Evolutionary conservation across 2,113 vertebrate species (phyloP), one percentile per base, ranked within the genome.

Genomic region (Petrocephalus zakoni): DNA sequence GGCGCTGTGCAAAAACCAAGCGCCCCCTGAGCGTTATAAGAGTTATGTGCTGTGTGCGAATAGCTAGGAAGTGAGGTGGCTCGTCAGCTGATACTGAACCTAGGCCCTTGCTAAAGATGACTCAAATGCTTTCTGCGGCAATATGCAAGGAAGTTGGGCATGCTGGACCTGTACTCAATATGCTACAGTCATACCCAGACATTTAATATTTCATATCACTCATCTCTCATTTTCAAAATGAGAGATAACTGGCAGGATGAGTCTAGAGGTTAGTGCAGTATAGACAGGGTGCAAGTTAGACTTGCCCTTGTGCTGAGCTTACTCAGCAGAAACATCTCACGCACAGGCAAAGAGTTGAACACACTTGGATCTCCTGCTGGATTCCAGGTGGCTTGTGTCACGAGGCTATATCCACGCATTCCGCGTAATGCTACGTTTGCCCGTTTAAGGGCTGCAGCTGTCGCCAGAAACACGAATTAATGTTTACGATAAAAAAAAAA

Each of bases 381-480:
- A 11, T 13, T 68, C 61, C 61, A 68, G 61, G 3, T 68, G n/a
- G 46, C 47, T 87, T 15, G 17, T 85, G 64, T 72, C n/a, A 89
- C 56, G 81, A 13, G 55, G 89, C 55, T 29, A 83, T 64, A 34
- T 56, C 37, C 49, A 84, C 25, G 52, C 68, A 68, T 25, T 81
- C 10, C 53, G n/a, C 34, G 47, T 49, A 75, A 64, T 34, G 15
- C 85, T 42, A 47, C 29, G 55, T 58, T 42, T 37, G 22, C 8
- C 37, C 61, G 25, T 29, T 29, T 15, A 29, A 68, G 25, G 3
- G 52, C 51, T 55, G 81, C 68, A 86, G 55, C 37, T 51, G 55
- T 90, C 88, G 86, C 52, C 61, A 29, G 82, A 75, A 37, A 34
- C 34, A 42, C 72, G 17, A 2, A 78, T 75, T 29, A 89, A 87